Percentiles rank a stretch among this genome's conserved stretches.
Conservation (phyloP, 1,140 invertebrate genomes). For the Episyrphus balteatus region DNA sequence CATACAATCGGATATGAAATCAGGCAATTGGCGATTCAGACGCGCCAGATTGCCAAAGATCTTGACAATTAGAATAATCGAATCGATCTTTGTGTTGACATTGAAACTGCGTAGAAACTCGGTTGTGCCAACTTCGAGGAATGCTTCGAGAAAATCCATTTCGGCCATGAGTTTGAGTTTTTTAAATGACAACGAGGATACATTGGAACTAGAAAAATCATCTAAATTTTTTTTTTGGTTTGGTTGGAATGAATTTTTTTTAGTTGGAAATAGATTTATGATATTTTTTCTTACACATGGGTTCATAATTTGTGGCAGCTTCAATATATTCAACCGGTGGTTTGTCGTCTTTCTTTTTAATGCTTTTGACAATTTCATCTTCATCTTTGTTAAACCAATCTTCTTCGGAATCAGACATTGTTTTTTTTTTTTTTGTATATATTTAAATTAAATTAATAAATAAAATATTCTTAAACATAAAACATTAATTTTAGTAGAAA, state of each 20-base stretch:
- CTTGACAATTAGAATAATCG: no score
- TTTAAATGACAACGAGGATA: no score
- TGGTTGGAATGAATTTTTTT: background rate
- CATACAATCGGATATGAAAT: no score
- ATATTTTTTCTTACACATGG: background rate
- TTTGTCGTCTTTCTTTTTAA: conserved; percentile 12
- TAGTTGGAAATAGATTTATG: background rate
- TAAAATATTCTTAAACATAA: no score
- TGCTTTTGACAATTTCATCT: conserved; percentile 15
- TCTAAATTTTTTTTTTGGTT: background rate
- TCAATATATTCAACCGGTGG: background rate
- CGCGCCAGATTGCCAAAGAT: no score
- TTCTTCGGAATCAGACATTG: conserved; percentile 10
- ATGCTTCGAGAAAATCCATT: conserved; percentile 27
- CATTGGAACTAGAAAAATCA: background rate
- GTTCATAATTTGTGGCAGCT: conserved; percentile 1
- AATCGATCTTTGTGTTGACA: no score
- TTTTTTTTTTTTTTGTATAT: no score
- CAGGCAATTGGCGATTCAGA: no score
- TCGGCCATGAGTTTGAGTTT: conserved; percentile 13
- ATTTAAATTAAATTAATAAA: no score
- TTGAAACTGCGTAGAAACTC: conserved; percentile 8
- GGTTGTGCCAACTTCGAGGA: conserved; percentile 47
- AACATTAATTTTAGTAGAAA: no score
- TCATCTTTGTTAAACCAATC: conserved; percentile 33